These are phyloP conservation scores for Diplazon laetatorius DNA, from an alignment of 2,888 invertebrate genomes.

Conservation along the genomic window DNA sequence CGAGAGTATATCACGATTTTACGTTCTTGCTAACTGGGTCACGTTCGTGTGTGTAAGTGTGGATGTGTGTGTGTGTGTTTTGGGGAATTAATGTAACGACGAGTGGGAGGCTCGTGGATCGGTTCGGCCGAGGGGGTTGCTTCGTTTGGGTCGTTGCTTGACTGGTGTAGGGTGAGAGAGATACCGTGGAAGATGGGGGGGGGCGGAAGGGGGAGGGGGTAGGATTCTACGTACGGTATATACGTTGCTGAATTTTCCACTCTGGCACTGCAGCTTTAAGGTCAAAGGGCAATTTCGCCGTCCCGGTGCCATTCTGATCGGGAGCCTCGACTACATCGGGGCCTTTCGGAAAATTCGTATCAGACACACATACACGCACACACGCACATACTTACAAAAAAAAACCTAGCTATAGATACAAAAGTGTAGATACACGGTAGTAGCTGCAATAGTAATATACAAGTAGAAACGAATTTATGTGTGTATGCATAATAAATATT, in stretches of 20 bases:
- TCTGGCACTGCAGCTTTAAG: slow-evolving; percentile 25
- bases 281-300: slow-evolving; percentile 41
- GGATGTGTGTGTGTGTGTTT: no score
- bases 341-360: slow-evolving; percentile 16
- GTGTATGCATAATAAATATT: slow-evolving; percentile 16
- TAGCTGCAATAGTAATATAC: slow-evolving; percentile 15
- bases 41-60: slow-evolving; percentile 40
- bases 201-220: no score
- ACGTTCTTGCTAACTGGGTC: slow-evolving; percentile 47
- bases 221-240: no score
- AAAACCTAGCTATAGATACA: slow-evolving; percentile 6
- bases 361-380: background rate
- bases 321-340: slow-evolving; percentile 5
- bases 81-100: slow-evolving; percentile 43
- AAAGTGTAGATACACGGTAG: slow-evolving; percentile 17
- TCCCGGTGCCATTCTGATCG: slow-evolving; percentile 14
- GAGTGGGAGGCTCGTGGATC: background rate
- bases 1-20: slow-evolving; percentile 24
- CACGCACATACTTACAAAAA: background rate
- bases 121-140: slow-evolving; percentile 11
- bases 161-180: slow-evolving; percentile 10
- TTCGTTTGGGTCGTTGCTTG: slow-evolving; percentile 30
- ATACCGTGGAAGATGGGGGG: no score
- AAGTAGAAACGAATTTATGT: slow-evolving; percentile 9
- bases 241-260: slow-evolving; percentile 13